phyloP scores from a whole-genome alignment of 2,888 invertebrate species.

The Synergus itoensis region DNA sequence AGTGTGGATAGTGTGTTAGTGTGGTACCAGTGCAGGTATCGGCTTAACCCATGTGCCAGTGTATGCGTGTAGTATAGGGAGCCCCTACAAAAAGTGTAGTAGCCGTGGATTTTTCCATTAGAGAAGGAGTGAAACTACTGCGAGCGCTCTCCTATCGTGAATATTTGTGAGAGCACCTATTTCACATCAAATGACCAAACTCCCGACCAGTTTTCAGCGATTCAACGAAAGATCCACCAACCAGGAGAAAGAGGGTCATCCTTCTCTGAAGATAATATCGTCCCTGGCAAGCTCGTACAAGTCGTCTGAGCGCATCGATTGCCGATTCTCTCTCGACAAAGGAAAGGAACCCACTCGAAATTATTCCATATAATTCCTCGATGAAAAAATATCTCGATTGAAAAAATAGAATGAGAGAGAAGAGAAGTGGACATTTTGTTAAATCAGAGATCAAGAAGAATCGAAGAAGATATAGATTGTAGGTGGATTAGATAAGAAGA shows the following conservation, averaged over 20 bases:
- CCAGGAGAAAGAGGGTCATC: constrained; percentile 23
- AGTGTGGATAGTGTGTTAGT: constrained; percentile 29
- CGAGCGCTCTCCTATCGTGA: neutral
- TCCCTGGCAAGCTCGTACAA: constrained; percentile 37
- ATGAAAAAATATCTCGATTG: neutral
- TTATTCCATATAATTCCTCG: constrained; percentile 1
- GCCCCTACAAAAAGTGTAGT: constrained; percentile 62
- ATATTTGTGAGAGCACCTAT: neutral
- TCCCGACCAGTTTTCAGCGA: neutral
- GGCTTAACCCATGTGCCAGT: constrained; percentile 34
- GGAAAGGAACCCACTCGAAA: constrained; percentile 30
- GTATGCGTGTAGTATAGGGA: constrained; percentile 59
- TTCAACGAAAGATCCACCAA: neutral
- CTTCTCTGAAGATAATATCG: constrained; percentile 32
- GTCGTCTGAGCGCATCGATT: constrained; percentile 40
- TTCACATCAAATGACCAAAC: constrained; percentile 1
- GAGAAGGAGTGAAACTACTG: neutral
- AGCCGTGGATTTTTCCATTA: constrained; percentile 64
- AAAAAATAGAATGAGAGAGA: neutral
- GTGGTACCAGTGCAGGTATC: constrained; percentile 8
- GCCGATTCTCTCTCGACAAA: constrained; percentile 39
- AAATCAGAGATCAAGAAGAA: neutral
- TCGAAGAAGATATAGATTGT: neutral
- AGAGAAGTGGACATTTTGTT: neutral
- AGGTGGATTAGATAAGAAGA: neutral